A percentile compares a stretch with the other conserved stretches of the same genome.
phyloP scores from a whole-genome alignment of 2,113 vertebrate species.

The Oceanites oceanicus region DNA sequence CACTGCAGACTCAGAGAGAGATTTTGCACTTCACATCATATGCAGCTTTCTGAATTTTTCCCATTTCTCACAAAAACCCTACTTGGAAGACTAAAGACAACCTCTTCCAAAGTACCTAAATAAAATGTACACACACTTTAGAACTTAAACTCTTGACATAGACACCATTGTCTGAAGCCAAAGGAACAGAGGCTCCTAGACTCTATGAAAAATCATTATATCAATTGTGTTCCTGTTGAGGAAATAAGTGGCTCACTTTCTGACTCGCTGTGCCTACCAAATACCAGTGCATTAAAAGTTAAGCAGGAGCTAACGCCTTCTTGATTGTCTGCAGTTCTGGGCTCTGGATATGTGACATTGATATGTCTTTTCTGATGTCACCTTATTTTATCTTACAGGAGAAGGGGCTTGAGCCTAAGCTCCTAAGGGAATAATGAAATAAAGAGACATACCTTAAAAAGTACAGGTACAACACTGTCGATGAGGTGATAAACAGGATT shows the following conservation, averaged over 20 bases:
- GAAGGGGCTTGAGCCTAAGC: background rate
- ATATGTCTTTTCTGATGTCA: background rate
- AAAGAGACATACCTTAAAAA: conserved; percentile 83
- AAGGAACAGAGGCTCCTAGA: background rate
- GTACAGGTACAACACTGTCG: conserved; percentile 81
- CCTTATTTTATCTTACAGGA: background rate
- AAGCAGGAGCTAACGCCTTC: background rate
- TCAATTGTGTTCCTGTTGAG: background rate
- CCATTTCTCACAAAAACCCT: background rate
- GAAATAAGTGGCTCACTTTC: background rate
- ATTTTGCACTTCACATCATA: background rate
- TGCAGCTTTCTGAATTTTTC: background rate
- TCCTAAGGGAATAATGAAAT: background rate
- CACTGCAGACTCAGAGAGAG: background rate
- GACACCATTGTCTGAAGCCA: background rate
- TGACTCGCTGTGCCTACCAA: background rate
- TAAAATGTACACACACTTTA: background rate
- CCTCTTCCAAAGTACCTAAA: background rate
- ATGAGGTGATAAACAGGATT: conserved; percentile 81
- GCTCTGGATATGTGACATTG: background rate
- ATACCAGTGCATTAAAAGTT: background rate
- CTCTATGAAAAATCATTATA: background rate
- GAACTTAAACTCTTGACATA: background rate
- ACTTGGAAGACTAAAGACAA: background rate
- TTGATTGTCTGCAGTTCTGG: background rate